Evolutionary conservation across 2,888 invertebrate genomes (phyloP).

Genomic region (Scaeva pyrastri): DNA sequence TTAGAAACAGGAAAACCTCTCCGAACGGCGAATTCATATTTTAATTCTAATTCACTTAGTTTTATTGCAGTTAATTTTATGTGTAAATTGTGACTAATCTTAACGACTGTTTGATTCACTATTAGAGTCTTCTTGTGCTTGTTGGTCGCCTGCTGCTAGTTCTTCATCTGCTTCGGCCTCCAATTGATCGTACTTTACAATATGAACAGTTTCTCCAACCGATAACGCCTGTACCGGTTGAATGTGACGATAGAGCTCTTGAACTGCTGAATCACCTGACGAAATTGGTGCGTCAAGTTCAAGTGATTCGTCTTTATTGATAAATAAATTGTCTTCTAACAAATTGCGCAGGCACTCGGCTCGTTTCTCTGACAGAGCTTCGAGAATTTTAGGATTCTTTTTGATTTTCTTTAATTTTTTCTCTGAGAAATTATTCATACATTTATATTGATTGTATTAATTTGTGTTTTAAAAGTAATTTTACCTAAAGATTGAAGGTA

Average conservation of each 20-base stretch:
- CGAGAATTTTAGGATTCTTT: slow-evolving; percentile 84
- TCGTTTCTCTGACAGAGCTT: slow-evolving; percentile 84
- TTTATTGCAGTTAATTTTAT: slow-evolving; percentile 9
- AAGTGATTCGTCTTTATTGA: slow-evolving; percentile 78
- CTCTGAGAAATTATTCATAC: slow-evolving; percentile 78
- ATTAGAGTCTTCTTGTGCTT: slow-evolving; percentile 68
- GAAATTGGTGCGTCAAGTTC: slow-evolving; percentile 84
- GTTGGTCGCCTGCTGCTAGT: slow-evolving; percentile 27
- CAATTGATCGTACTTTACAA: slow-evolving; percentile 85
- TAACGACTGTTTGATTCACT: slow-evolving; percentile 64
- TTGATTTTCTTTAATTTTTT: slow-evolving; percentile 84
- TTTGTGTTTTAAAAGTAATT: background rate
- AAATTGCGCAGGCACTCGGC: slow-evolving; percentile 85
- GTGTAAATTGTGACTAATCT: background rate
- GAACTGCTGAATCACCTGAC: slow-evolving; percentile 79
- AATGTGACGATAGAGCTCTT: slow-evolving; percentile 84
- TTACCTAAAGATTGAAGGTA: slow-evolving; percentile 88
- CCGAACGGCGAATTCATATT: slow-evolving; percentile 83
- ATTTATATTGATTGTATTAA: slow-evolving; percentile 15
- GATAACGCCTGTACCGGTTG: slow-evolving; percentile 85
- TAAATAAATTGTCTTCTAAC: slow-evolving; percentile 80
- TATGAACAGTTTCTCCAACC: slow-evolving; percentile 85
- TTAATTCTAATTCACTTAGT: background rate
- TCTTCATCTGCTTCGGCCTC: slow-evolving; percentile 78
- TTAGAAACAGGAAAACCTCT: slow-evolving; percentile 87